Conservation (phyloP, 2,888 invertebrate species). For the Pseudoips prasinana region DNA sequence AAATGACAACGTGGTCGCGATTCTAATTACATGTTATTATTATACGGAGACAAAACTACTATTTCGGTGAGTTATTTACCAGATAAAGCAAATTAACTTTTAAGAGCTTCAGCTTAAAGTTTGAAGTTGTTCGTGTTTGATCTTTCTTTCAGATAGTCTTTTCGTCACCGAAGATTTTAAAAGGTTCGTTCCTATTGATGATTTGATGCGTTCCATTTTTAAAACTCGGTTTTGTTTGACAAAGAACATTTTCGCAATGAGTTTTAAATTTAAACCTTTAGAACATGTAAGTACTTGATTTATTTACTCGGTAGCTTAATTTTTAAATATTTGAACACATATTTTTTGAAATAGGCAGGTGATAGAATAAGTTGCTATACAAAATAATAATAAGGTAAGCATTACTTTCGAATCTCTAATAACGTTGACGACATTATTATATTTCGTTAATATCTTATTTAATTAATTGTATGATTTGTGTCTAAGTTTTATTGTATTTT, state of each 20-base stretch:
- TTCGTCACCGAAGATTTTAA: conserved; percentile 41
- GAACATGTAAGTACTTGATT: too few relatives aligned
- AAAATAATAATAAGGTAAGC: too few relatives aligned
- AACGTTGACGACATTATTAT: too few relatives aligned
- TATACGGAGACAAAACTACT: conserved; percentile 40
- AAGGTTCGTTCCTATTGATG: conserved; percentile 51
- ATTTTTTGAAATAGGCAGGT: too few relatives aligned
- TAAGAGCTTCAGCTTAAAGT: conserved; percentile 21
- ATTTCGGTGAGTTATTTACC: conserved; percentile 23
- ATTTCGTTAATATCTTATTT: too few relatives aligned
- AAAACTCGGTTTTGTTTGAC: conserved; percentile 44
- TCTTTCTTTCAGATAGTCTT: conserved; percentile 12
- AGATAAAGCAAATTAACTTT: conserved; percentile 2
- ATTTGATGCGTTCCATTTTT: conserved; percentile 74
- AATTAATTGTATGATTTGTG: too few relatives aligned
- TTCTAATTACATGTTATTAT: conserved; percentile 58
- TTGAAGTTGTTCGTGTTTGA: conserved; percentile 14
- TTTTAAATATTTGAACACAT: too few relatives aligned
- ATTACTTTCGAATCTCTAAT: too few relatives aligned
- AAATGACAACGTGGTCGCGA: conserved; percentile 60
- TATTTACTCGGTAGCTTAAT: too few relatives aligned
- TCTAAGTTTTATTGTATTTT: too few relatives aligned
- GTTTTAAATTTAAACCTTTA: conserved; percentile 12
- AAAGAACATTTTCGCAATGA: conserved; percentile 56
- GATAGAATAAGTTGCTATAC: too few relatives aligned